Evolutionary conservation across 2,113 vertebrate genomes (phyloP).

Genomic region (Mesitornis unicolor): DNA sequence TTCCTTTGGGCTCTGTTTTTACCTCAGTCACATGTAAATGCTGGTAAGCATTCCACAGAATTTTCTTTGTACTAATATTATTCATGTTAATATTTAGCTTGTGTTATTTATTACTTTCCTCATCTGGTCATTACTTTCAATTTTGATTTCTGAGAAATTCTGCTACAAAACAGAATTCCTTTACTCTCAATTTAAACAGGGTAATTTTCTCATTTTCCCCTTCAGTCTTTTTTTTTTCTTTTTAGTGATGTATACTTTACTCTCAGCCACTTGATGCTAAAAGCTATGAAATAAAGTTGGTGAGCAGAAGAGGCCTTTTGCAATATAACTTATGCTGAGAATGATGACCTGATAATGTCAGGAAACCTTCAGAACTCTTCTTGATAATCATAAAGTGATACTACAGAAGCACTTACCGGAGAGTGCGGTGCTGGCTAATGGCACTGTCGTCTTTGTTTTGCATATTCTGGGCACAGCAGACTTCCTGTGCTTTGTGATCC

Average conservation of each 20-base stretch:
- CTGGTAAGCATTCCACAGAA: not conserved
- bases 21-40: not conserved
- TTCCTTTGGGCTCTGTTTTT: not conserved
- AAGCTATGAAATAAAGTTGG: not conserved
- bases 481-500: not conserved
- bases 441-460: not conserved
- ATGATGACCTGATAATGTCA: not conserved
- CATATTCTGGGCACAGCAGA: not conserved
- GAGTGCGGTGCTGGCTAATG: accelerated
- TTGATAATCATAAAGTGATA: not conserved
- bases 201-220: not conserved
- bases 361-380: not conserved
- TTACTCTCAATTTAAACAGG: not conserved
- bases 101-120: not conserved
- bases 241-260: not conserved
- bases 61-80: not conserved
- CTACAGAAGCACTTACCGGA: not conserved
- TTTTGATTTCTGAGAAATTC: not conserved
- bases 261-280: not conserved
- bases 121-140: not conserved
- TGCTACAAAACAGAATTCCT: not conserved
- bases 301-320: not conserved
- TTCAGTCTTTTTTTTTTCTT: not conserved
- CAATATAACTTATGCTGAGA: not conserved
- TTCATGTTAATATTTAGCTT: not conserved